phyloP scores from a whole-genome alignment of 2,113 vertebrate genomes.

The Phasianus colchicus region DNA sequence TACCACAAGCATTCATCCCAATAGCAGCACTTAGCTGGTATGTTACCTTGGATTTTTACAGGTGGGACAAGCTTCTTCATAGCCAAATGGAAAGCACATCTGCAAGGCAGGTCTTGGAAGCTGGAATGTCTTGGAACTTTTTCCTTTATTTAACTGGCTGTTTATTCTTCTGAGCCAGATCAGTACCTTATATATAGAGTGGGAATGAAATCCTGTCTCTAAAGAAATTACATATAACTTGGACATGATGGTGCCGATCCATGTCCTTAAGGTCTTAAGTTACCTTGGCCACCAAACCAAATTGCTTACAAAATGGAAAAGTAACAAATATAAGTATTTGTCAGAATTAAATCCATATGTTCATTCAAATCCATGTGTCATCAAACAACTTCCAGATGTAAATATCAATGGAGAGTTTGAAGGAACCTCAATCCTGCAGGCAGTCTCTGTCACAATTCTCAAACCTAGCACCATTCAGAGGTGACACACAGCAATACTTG shows the following conservation, averaged over 20 bases:
- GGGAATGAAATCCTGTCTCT: neutral
- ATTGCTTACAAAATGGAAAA: slow-evolving; percentile 46
- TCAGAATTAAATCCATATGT: slow-evolving; percentile 27
- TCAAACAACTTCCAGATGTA: slow-evolving; percentile 52
- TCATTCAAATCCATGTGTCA: neutral
- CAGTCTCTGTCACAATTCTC: neutral
- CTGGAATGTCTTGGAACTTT: neutral
- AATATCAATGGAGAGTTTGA: neutral
- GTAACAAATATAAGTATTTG: slow-evolving; percentile 48
- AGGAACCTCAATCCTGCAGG: neutral
- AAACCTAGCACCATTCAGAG: neutral
- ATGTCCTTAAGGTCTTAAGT: neutral
- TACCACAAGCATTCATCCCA: neutral
- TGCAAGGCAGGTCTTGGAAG: neutral
- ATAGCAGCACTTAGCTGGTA: neutral
- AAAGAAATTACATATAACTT: neutral
- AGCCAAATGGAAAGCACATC: neutral
- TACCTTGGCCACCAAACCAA: slow-evolving; percentile 15
- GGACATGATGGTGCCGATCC: neutral
- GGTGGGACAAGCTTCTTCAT: neutral
- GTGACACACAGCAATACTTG: rapidly evolving
- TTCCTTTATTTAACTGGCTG: neutral
- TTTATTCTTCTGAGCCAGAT: neutral
- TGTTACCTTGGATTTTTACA: slow-evolving; percentile 6
- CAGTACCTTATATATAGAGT: neutral